Evolutionary conservation across 2,888 invertebrate species (phyloP), one percentile per base, ranked within the genome.

Genomic region (Perizoma flavofasciatum): DNA sequence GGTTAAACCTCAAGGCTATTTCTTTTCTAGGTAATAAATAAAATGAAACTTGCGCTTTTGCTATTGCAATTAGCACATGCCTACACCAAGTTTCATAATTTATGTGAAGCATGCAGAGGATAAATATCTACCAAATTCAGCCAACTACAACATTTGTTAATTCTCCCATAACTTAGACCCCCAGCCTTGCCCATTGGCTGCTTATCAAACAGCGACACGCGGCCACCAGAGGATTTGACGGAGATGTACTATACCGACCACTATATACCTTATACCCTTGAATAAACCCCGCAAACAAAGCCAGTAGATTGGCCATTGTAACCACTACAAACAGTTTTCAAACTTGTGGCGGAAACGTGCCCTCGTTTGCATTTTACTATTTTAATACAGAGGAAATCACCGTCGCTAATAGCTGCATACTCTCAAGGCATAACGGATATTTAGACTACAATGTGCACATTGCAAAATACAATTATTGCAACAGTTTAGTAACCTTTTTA

Each of bases 181-280:
- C 40, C 39, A 33, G 59, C 68, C 70, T 69, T 72, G 72, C 75
- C 78, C 83, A 79, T 83, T 79, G 84, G 70, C 70, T 77, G 84
- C 88, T 90, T 90, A 90, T 90, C 89, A 86, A 76, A 74, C 73
- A 78, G 79, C 81, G 83, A 84, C 89, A 90, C 89, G 82, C 88
- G 81, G 71, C 78, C 81, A 67, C 76, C 67, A 73, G 76, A 81
- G 88, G 86, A 87, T 89, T 88, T 86, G 83, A 85, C 82, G 82
- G 79, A 81, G 83, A 83, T 81, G 83, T 80, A 79, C 83, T 83
- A 80, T 84, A 65, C 77, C 74, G 77, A 74, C 80, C 78, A 71
- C 71, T 64, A 71, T 70, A 70, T 70, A 67, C 59, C 11, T 47
- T 34, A 50, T 11, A 55, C 61, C 54, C 58, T 56, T 53, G 49